Percentiles rank a stretch among this genome's conserved stretches.
phyloP scores from a whole-genome alignment of 2,888 invertebrate genomes.

The Euclidia mi region DNA sequence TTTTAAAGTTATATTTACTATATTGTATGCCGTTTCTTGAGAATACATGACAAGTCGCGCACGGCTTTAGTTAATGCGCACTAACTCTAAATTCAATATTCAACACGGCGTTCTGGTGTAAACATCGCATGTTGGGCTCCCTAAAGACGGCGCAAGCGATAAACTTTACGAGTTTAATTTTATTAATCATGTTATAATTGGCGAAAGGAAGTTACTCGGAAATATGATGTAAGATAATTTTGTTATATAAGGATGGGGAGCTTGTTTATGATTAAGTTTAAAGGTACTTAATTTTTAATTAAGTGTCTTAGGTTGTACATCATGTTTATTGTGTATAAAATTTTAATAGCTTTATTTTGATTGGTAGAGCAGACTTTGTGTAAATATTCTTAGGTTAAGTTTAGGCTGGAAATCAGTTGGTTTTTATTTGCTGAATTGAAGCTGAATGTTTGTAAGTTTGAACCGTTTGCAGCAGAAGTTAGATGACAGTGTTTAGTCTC shows the following conservation, averaged over 20 bases:
- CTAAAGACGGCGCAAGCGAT: constrained; percentile 54
- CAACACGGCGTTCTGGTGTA: constrained; percentile 84
- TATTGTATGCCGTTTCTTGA: constrained; percentile 10
- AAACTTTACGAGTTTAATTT: constrained; percentile 33
- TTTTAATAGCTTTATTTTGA: neutral
- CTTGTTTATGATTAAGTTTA: constrained; percentile 28
- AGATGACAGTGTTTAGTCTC: no score
- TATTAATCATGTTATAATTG: constrained; percentile 39
- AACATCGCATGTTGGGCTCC: constrained; percentile 78
- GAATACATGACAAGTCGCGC: constrained; percentile 32
- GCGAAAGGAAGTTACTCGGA: constrained; percentile 21
- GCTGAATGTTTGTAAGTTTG: no score
- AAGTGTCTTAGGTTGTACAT: neutral
- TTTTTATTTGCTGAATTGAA: no score
- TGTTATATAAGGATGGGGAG: constrained; percentile 24
- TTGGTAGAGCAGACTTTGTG: neutral
- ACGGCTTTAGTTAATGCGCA: constrained; percentile 70
- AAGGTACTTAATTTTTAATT: constrained; percentile 16
- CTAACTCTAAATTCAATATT: constrained; percentile 85
- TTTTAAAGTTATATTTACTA: neutral
- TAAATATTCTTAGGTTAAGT: no score
- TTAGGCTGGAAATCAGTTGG: no score
- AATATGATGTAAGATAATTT: constrained; percentile 34
- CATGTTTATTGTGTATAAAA: neutral
- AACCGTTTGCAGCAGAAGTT: no score